Conservation (phyloP, 1,140 invertebrate species). For the Pogonognathellus flavescens region DNA sequence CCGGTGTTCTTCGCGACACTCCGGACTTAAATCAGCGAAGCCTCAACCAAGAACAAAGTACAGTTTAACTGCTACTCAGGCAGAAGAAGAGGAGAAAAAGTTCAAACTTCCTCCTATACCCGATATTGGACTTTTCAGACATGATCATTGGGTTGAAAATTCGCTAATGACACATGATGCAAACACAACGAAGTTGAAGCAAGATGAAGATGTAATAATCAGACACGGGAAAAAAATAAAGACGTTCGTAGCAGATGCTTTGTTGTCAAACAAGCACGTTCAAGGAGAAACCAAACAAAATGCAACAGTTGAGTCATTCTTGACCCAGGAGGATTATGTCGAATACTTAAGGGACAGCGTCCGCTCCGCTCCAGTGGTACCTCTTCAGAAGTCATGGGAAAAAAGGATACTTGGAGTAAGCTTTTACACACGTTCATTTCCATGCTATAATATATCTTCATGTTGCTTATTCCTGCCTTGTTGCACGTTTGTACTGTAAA, state of each 20-base stretch:
- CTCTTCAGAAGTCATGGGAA: constrained; percentile 56
- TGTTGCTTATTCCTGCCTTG: not conserved
- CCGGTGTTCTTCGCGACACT: too few species aligned
- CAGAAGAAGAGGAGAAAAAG: not conserved
- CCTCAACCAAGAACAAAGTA: too few species aligned
- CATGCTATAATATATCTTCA: not conserved
- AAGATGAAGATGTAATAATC: constrained; percentile 58
- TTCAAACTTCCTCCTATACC: constrained; percentile 46
- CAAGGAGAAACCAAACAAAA: not conserved
- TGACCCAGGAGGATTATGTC: constrained; percentile 63
- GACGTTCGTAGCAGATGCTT: constrained; percentile 16
- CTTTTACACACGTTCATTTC: too few species aligned
- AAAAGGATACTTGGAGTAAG: constrained; percentile 57
- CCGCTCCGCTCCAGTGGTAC: constrained; percentile 57
- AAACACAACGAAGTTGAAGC: constrained; percentile 12
- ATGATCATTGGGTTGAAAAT: constrained; percentile 56
- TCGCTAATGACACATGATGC: constrained; percentile 53
- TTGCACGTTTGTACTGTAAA: too few species aligned
- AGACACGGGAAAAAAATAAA: constrained; percentile 55
- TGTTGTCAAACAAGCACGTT: not conserved
- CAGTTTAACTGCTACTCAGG: too few species aligned
- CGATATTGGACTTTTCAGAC: constrained; percentile 15
- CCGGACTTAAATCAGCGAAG: too few species aligned
- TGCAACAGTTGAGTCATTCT: constrained; percentile 51
- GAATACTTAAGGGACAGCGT: constrained; percentile 63